Base-by-base conservation (phyloP, 2,888 invertebrate species). In the Tetragonula carbonaria region DNA sequence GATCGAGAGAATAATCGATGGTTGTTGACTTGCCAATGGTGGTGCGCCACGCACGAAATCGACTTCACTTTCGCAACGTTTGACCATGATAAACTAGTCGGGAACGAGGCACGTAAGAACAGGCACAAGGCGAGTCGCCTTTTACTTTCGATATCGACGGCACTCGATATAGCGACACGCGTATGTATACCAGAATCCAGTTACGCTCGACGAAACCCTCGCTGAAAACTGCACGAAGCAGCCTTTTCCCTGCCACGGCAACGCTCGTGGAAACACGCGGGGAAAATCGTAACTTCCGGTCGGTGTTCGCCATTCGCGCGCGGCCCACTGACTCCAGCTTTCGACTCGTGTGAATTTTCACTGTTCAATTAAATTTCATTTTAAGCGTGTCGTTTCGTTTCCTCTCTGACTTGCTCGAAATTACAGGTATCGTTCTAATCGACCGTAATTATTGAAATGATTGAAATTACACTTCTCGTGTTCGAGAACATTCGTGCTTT, bases 71-170 rank as follows among this genome's bases (percentile, higher is more conserved):
- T 82, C 80, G 77, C 74, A 85, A 80, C 66, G 57, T 13, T 86
- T 77, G 85, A 79, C 85, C 82, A 72, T 81, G 74, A 80, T 82
- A 84, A 88, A 90, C 84, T 87, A 82, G 87, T 89, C 65, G 82
- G 55, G 66, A 70, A 77, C 28, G 65, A 51, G 74, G 55, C 65
- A 68, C 38, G 67, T 73, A 84, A 88, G 88, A 93, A 93, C 89
- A 91, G 86, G 93, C 87, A 92, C 94, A 94, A 94, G 94, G 93
- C 88, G 86, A 92, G 87, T 90, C 83, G 90, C 92, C 93, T 94
- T 93, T 94, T 94, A 93, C 94, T 94, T 94, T 93, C 90, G 89
- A 91, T 91, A 90, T 89, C 90, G 85, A 80, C 71, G 68, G 28
- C 78, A 53, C 72, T 21, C 63, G 38, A 78, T 79, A 75, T 8